Percentiles rank a stretch among this genome's conserved stretches.
These are phyloP conservation scores for Phrynosoma blainvillii DNA, from an alignment of 2,113 vertebrate species.

Conservation along the genomic window DNA sequence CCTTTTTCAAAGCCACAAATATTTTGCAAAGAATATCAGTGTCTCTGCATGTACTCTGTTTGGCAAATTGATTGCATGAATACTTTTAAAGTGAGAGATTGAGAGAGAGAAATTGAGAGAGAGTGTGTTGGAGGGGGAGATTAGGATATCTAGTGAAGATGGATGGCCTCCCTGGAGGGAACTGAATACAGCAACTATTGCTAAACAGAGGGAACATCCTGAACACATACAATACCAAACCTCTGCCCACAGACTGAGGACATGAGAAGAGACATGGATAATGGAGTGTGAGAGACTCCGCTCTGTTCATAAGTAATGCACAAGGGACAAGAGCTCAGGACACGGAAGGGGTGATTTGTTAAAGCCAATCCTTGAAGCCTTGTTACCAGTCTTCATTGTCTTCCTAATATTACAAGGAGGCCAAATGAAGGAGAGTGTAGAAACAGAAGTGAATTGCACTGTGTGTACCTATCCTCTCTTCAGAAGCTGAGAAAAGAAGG, in stretches of 20 bases:
- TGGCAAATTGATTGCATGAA: too few relatives aligned
- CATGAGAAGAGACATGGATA: neutral
- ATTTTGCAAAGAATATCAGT: too few relatives aligned
- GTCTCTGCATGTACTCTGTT: too few relatives aligned
- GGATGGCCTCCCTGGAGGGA: neutral
- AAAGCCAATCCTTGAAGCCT: slow-evolving; percentile 1
- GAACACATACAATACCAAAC: neutral
- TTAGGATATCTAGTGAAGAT: neutral
- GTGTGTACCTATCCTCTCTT: neutral
- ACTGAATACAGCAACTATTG: neutral
- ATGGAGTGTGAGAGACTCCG: neutral
- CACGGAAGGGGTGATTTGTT: neutral
- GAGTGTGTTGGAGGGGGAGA: neutral
- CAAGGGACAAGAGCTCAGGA: neutral
- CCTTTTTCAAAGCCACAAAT: neutral
- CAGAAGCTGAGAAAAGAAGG: too few relatives aligned
- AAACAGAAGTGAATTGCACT: too few relatives aligned
- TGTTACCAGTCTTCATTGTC: neutral
- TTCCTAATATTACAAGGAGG: neutral
- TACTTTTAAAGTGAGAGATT: too few relatives aligned
- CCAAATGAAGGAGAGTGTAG: neutral
- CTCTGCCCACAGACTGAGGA: neutral
- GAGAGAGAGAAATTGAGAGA: too few relatives aligned
- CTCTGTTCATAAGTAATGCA: neutral
- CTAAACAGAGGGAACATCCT: neutral